A percentile compares a stretch with the other conserved stretches of the same genome.
Conservation (phyloP, 2,113 vertebrate genomes). For the Callipepla squamata region DNA sequence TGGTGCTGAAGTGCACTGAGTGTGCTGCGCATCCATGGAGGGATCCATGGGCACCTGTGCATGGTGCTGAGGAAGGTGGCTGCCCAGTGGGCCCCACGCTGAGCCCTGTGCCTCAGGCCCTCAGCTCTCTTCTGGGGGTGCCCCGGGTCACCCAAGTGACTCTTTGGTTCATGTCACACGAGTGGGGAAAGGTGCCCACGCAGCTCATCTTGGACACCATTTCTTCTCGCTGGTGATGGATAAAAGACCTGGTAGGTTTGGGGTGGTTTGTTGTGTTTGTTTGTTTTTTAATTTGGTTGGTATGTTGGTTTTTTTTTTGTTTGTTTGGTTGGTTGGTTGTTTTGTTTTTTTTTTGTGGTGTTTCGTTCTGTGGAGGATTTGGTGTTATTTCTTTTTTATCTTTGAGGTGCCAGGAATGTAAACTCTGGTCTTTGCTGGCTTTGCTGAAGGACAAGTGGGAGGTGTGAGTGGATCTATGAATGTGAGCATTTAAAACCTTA, state of each 20-base stretch:
- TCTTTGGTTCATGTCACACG: constrained; percentile 4
- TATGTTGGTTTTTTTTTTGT: background rate
- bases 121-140: background rate
- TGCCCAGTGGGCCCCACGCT: background rate
- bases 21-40: rapidly evolving
- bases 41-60: background rate
- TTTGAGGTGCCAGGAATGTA: background rate
- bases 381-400: constrained; percentile 22
- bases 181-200: background rate
- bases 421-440: constrained; percentile 41
- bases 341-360: background rate
- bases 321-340: background rate
- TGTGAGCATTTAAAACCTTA: constrained; percentile 43
- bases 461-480: constrained; percentile 50
- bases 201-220: background rate
- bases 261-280: background rate
- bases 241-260: constrained; percentile 34
- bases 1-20: rapidly evolving
- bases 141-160: background rate
- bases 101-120: rapidly evolving
- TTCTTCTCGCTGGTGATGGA: constrained; percentile 35
- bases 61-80: background rate
- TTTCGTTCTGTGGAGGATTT: constrained; percentile 11
- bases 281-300: background rate
- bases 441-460: constrained; percentile 64